Percentiles rank a stretch among this genome's conserved stretches.
phyloP scores from a whole-genome alignment of 2,888 invertebrate species.

The Sympetrum striolatum region DNA sequence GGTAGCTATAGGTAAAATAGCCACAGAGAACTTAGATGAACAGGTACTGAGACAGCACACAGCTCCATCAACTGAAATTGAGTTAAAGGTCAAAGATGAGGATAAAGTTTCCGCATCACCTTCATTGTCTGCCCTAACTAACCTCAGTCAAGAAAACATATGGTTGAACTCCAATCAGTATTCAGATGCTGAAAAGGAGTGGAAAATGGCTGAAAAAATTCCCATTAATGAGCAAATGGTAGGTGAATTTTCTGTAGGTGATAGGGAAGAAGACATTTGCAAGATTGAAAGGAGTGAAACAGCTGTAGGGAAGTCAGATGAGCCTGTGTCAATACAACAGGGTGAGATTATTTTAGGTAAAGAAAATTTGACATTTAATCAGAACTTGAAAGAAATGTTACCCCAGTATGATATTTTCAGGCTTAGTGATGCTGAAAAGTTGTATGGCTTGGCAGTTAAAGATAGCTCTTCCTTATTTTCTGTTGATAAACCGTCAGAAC shows the following conservation, averaged over 20 bases:
- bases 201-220: neutral
- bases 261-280: neutral
- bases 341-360: neutral
- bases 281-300: neutral
- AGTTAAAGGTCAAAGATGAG: neutral
- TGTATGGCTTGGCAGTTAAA: neutral
- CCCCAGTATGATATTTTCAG: neutral
- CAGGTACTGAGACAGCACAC: too few species aligned
- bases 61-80: neutral
- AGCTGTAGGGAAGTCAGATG: neutral
- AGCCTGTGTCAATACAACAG: neutral
- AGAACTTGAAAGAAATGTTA: neutral
- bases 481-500: too few species aligned
- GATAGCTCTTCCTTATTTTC: neutral
- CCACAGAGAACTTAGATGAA: neutral
- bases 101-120: neutral
- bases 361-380: neutral
- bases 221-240: neutral
- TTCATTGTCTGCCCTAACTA: neutral
- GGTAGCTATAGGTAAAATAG: neutral
- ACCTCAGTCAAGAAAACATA: slow-evolving; percentile 1
- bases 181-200: neutral
- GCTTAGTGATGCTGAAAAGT: neutral
- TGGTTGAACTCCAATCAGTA: neutral
- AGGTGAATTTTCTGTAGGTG: neutral